Evolutionary conservation across 2,888 invertebrate genomes (phyloP).

Genomic region (Trilocha varians): DNA sequence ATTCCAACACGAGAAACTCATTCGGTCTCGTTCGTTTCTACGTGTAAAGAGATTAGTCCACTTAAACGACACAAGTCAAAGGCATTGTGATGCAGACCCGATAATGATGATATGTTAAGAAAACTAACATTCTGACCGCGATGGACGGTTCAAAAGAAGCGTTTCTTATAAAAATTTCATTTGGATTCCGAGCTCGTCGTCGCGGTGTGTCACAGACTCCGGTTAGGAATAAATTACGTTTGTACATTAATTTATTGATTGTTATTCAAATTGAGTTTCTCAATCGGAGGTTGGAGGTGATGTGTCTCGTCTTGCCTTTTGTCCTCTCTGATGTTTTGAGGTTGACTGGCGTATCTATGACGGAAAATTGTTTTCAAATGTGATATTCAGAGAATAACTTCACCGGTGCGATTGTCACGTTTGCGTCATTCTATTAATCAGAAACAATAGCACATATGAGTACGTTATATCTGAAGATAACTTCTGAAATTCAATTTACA

Average conservation of each 20-base stretch:
- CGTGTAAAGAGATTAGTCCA: slow-evolving; percentile 70
- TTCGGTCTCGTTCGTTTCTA: slow-evolving; percentile 63
- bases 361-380: slow-evolving; percentile 45
- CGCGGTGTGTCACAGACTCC: slow-evolving; percentile 52
- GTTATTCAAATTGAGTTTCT: slow-evolving; percentile 72
- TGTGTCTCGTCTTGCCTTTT: slow-evolving; percentile 52
- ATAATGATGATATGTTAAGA: slow-evolving; percentile 68
- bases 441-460: too few relatives aligned
- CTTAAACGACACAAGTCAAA: slow-evolving; percentile 59
- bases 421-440: slow-evolving; percentile 39
- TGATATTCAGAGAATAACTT: slow-evolving; percentile 23
- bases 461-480: too few relatives aligned
- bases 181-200: slow-evolving; percentile 64
- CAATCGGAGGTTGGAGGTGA: slow-evolving; percentile 70
- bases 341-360: slow-evolving; percentile 41
- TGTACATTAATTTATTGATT: slow-evolving; percentile 73
- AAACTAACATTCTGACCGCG: slow-evolving; percentile 61
- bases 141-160: slow-evolving; percentile 55
- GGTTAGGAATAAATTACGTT: slow-evolving; percentile 65
- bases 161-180: slow-evolving; percentile 67
- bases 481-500: too few relatives aligned
- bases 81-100: slow-evolving; percentile 55
- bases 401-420: slow-evolving; percentile 25
- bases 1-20: slow-evolving; percentile 71
- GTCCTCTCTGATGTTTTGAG: slow-evolving; percentile 44